Percentiles rank a stretch among this genome's conserved stretches.
phyloP scores from a whole-genome alignment of 2,113 vertebrate species.

The Xenopus borealis region DNA sequence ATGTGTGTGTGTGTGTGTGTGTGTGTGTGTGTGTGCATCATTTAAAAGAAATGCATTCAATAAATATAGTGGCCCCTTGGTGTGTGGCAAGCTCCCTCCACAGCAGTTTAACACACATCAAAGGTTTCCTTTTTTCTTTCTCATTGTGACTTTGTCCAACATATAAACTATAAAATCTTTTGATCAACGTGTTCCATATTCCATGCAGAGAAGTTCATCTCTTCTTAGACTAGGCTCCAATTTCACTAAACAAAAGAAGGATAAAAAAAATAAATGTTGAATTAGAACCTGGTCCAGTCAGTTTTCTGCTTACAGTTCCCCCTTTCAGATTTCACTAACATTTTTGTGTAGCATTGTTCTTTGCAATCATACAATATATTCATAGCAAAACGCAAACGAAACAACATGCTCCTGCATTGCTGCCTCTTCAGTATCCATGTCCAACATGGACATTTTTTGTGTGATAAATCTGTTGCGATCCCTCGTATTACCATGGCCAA shows the following conservation, averaged over 20 bases:
- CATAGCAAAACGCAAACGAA: no score
- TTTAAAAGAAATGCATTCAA: no score
- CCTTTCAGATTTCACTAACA: no score
- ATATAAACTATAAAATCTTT: conserved; percentile 14
- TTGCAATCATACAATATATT: no score
- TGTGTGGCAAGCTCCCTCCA: conserved; percentile 1
- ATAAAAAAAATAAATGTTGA: neutral
- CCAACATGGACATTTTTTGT: no score
- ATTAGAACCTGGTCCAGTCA: neutral
- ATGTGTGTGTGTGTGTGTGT: no score
- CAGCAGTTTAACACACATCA: neutral
- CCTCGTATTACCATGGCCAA: no score
- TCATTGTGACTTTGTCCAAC: conserved; percentile 7
- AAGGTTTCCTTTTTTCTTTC: conserved; percentile 4
- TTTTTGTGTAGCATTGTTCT: no score
- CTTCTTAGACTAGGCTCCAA: conserved; percentile 9
- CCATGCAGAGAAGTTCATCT: neutral
- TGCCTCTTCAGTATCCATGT: neutral
- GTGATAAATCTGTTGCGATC: no score
- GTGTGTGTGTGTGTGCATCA: no score
- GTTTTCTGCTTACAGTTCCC: neutral
- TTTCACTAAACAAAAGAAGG: conserved; percentile 10
- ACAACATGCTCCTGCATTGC: neutral
- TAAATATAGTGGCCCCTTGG: no score
- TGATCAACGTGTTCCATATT: conserved; percentile 16